Percentiles rank a stretch among this genome's conserved stretches.
phyloP scores from a whole-genome alignment of 2,113 vertebrate genomes.

The Synodontis membranacea region DNA sequence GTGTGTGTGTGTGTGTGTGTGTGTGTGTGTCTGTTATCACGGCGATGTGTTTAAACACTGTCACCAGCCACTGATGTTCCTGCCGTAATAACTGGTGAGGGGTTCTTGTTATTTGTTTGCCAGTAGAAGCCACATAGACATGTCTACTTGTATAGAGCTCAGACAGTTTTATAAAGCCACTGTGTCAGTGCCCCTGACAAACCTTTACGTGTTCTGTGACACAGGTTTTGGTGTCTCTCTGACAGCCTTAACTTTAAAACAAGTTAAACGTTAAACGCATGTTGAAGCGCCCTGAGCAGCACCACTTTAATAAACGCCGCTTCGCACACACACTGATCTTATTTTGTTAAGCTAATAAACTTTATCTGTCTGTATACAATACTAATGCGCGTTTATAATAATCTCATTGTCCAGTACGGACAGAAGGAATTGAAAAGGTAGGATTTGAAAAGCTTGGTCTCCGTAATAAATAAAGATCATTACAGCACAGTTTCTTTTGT shows the following conservation, averaged over 20 bases:
- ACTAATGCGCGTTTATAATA: no score
- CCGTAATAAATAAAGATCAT: background rate
- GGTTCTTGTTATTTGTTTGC: background rate
- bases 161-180: background rate
- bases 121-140: background rate
- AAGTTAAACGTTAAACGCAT: background rate
- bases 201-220: background rate
- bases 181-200: background rate
- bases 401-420: no score
- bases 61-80: background rate
- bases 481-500: background rate
- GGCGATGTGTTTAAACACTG: no score
- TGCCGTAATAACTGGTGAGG: background rate
- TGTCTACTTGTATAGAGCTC: background rate
- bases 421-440: no score
- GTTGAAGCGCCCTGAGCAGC: background rate
- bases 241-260: background rate
- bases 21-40: no score
- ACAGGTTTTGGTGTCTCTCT: background rate
- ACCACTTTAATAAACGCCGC: background rate
- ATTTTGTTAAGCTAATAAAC: background rate
- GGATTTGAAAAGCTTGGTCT: background rate
- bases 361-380: background rate
- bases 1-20: no score
- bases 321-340: background rate